Conservation (phyloP, 1,140 invertebrate species). For the Andricus grossulariae region DNA sequence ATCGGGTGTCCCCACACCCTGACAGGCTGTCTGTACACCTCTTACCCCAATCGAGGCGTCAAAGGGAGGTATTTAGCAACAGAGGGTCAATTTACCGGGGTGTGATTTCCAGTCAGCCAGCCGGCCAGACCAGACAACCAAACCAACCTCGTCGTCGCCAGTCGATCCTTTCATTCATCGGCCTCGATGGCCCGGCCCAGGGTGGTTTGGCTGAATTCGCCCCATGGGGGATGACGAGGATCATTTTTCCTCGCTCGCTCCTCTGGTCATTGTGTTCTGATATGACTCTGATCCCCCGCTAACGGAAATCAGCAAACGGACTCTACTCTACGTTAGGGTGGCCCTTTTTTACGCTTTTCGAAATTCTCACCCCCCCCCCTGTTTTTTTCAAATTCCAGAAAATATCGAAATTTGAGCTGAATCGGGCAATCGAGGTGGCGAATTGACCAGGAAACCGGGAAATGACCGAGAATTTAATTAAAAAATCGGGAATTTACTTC, state of each 20-base stretch:
- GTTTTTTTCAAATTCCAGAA: no score
- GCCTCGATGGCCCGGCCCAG: not conserved
- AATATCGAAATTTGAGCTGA: no score
- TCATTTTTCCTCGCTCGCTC: slow-evolving; percentile 55
- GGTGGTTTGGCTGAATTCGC: slow-evolving; percentile 40
- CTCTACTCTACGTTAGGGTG: slow-evolving; percentile 35
- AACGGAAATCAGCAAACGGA: slow-evolving; percentile 46
- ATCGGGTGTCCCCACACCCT: not conserved
- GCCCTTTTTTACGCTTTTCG: no score
- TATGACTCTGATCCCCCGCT: slow-evolving; percentile 48
- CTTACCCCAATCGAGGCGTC: slow-evolving; percentile 60
- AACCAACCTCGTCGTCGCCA: slow-evolving; percentile 51
- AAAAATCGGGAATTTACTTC: no score
- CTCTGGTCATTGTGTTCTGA: slow-evolving; percentile 56
- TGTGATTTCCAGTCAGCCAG: slow-evolving; percentile 66
- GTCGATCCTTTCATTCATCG: slow-evolving; percentile 48
- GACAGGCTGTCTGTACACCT: slow-evolving; percentile 39
- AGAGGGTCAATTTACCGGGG: slow-evolving; percentile 72
- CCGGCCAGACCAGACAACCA: slow-evolving; percentile 39
- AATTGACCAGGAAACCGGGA: no score
- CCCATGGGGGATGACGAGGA: slow-evolving; percentile 56
- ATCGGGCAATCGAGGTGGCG: no score
- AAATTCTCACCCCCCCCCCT: no score
- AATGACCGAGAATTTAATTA: no score
- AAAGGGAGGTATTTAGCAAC: slow-evolving; percentile 73